Percentiles rank a stretch among this genome's conserved stretches.
Evolutionary conservation across 2,113 vertebrate species (phyloP).

Genomic region (Chaetorhynchus papuensis): DNA sequence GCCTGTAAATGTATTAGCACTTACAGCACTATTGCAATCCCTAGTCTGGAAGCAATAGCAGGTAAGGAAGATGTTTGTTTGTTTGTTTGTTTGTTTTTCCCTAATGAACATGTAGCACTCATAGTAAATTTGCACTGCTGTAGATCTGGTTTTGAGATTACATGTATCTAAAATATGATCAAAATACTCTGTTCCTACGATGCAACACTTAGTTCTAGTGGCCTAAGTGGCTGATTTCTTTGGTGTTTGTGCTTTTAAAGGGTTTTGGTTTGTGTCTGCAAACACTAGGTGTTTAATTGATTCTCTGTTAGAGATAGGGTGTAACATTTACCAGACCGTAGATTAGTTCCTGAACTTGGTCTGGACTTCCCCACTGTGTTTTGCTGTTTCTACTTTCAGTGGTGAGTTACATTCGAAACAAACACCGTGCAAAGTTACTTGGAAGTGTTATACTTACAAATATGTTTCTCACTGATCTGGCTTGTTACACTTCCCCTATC

Average conservation of each 20-base stretch:
- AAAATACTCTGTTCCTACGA: neutral
- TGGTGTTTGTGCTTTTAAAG: neutral
- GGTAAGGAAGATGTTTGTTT: slow-evolving; percentile 67
- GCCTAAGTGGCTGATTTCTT: neutral
- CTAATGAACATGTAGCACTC: neutral
- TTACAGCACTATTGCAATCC: slow-evolving; percentile 91
- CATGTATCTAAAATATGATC: neutral
- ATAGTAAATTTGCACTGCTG: neutral
- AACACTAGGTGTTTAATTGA: neutral
- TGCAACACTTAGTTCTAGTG: neutral
- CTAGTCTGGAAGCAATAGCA: slow-evolving; percentile 90
- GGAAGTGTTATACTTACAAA: neutral
- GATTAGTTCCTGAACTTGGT: neutral
- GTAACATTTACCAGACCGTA: neutral
- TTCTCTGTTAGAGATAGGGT: neutral
- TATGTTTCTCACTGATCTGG: neutral
- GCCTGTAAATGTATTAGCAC: slow-evolving; percentile 87
- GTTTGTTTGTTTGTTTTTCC: too few species aligned
- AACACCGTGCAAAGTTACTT: neutral
- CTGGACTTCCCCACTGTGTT: neutral
- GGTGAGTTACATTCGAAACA: neutral
- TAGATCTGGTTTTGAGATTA: neutral
- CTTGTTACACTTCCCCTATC: neutral
- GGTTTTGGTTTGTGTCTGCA: neutral
- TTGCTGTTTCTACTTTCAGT: neutral